Percentiles rank a stretch among this genome's conserved stretches.
These are phyloP conservation scores for Neoaliturus tenellus DNA, from an alignment of 2,888 invertebrate species.

Conservation along the genomic window DNA sequence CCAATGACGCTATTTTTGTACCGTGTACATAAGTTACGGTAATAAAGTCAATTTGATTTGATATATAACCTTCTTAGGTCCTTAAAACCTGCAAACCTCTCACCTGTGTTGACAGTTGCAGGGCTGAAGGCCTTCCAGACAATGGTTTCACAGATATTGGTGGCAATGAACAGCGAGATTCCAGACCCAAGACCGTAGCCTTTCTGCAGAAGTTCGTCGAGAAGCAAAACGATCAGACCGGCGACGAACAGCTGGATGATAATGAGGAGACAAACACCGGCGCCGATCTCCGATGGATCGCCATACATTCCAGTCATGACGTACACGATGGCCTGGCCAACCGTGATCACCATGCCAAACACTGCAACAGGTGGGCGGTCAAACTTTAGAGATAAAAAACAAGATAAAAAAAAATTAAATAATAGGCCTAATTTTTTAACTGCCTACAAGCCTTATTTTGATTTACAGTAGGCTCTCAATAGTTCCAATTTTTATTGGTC, in stretches of 20 bases:
- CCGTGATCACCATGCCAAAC: slow-evolving; percentile 99
- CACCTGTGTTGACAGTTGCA: slow-evolving; percentile 97
- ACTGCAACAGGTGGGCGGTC: slow-evolving; percentile 77
- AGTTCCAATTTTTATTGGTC: no score
- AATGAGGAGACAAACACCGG: slow-evolving; percentile 98
- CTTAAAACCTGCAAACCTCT: no score
- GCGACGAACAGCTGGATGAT: slow-evolving; percentile 99
- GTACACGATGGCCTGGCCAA: slow-evolving; percentile 99
- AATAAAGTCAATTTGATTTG: no score
- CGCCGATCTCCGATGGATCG: slow-evolving; percentile 98
- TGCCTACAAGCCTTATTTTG: no score
- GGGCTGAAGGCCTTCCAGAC: slow-evolving; percentile 99
- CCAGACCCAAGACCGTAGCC: slow-evolving; percentile 99
- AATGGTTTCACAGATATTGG: slow-evolving; percentile 99
- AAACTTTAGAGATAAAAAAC: no score
- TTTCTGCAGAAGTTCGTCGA: slow-evolving; percentile 98
- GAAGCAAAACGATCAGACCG: slow-evolving; percentile 96
- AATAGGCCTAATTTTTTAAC: no score
- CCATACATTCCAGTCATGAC: slow-evolving; percentile 99
- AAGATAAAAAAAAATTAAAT: no score
- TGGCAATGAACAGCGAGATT: slow-evolving; percentile 99
- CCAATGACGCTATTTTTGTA: no score
- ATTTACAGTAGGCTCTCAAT: no score
- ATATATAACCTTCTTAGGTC: no score
- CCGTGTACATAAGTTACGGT: no score